phyloP scores from a whole-genome alignment of 2,797 vertebrate genomes.

The Erpetoichthys calabaricus region DNA sequence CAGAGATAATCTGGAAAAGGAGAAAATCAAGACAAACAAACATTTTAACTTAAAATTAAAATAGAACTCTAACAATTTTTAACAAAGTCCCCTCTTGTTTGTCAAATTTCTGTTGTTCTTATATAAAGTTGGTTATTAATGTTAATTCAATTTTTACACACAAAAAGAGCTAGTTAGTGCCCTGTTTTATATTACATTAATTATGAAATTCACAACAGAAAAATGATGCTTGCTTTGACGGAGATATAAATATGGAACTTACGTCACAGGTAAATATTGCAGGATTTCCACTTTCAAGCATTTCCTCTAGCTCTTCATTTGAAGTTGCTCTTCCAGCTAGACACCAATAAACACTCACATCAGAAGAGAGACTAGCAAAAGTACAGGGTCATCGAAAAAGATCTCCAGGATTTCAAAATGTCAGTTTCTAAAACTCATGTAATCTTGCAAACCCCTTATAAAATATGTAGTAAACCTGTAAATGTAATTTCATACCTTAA shows the following conservation, averaged over 20 bases:
- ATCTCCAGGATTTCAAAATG: too few species aligned
- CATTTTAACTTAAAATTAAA: too few species aligned
- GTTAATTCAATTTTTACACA: too few species aligned
- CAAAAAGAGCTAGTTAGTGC: too few species aligned
- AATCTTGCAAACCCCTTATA: too few species aligned
- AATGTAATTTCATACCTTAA: too few species aligned
- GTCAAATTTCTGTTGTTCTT: background rate
- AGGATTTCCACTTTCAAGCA: conserved; percentile 84
- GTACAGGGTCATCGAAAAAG: too few species aligned
- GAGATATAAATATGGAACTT: conserved; percentile 25
- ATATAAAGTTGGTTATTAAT: too few species aligned
- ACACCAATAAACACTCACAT: conserved; percentile 9
- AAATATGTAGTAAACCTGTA: too few species aligned
- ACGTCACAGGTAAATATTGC: conserved; percentile 88
- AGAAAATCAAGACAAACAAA: background rate
- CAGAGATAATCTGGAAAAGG: conserved; percentile 71
- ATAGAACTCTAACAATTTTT: background rate
- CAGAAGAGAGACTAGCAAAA: too few species aligned
- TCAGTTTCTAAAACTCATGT: too few species aligned
- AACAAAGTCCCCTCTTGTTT: background rate
- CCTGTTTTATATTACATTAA: background rate
- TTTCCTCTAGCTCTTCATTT: conserved; percentile 80
- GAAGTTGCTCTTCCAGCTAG: conserved; percentile 79
- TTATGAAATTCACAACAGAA: background rate
- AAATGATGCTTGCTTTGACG: background rate